phyloP scores from a whole-genome alignment of 1,140 invertebrate species.

The Caerostris extrusa region DNA sequence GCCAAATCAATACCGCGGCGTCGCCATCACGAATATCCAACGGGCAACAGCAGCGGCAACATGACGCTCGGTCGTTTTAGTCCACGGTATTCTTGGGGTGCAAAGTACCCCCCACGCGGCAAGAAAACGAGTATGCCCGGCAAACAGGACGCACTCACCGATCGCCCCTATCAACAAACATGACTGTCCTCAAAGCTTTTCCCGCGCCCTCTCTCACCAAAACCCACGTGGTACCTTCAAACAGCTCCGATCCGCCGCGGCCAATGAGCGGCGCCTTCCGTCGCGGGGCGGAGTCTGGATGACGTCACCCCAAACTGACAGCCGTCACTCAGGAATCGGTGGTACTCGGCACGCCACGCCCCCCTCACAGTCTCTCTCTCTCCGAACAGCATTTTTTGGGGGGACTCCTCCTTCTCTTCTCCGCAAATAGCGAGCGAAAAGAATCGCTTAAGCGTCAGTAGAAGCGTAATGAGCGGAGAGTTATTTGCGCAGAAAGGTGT shows the following conservation, averaged over 20 bases:
- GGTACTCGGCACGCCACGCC: background rate
- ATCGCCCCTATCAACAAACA: slow-evolving; percentile 77
- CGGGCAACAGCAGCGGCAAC: slow-evolving; percentile 58
- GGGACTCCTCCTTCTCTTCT: background rate
- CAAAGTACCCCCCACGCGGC: slow-evolving; percentile 33
- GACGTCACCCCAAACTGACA: slow-evolving; percentile 70
- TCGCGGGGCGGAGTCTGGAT: slow-evolving; percentile 25
- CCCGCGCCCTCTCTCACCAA: slow-evolving; percentile 42
- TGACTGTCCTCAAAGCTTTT: slow-evolving; percentile 73
- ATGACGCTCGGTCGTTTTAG: slow-evolving; percentile 62
- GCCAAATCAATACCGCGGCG: slow-evolving; percentile 76
- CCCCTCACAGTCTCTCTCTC: background rate
- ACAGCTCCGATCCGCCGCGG: slow-evolving; percentile 18
- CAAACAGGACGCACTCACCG: slow-evolving; percentile 65
- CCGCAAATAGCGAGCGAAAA: slow-evolving; percentile 70
- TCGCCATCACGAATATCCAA: slow-evolving; percentile 74
- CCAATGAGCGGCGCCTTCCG: slow-evolving; percentile 68
- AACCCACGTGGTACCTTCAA: slow-evolving; percentile 73
- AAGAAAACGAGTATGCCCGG: slow-evolving; percentile 41
- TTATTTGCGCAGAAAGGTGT: slow-evolving; percentile 77
- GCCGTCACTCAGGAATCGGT: slow-evolving; percentile 72
- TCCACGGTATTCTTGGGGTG: slow-evolving; percentile 59
- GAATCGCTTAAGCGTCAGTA: slow-evolving; percentile 62
- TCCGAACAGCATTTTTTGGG: slow-evolving; percentile 53
- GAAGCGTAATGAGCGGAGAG: slow-evolving; percentile 69